Evolutionary conservation across 2,888 invertebrate species (phyloP), one percentile per base, ranked within the genome.

Genomic region (Choristoneura rosaceana): DNA sequence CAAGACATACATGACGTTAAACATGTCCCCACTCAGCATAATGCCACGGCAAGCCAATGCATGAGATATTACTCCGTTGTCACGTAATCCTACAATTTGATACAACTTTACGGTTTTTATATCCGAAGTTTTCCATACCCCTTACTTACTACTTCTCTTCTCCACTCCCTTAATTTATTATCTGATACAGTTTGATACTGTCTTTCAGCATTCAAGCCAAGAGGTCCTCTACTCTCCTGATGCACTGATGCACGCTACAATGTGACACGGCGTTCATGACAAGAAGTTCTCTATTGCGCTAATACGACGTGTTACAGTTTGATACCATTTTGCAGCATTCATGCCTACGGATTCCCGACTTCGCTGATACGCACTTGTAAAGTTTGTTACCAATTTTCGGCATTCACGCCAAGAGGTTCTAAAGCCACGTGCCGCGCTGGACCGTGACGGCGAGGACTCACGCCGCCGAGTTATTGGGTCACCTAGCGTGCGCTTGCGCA

Each of bases 371-470:
- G 52, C 52, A 52, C 52, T 52, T 15, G 17, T 17, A 17, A 4
- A 17, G 8, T 55, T 25, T 12, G 25, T 4, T 17, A 12, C 25
- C 15, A 15, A 58, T 69, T 69, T 62, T 34, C 33, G 52, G 55
- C 55, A 55, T 69, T 50, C 10, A 58, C 14, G 14, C 52, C n/a
- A 63, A 55, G 55, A 55, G 41, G 55, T 15, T 61, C 61, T 50
- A 9, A 43, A 55, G 76, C 79, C 93, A 92, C 92, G 93, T 92
- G 93, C 85, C 91, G 87, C 92, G 80, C 70, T 86, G 86, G 87
- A 90, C 86, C 92, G 90, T 83, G 79, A 90, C 91, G 85, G 74
- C 52, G 79, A 82, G 80, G 83, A 81, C 80, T 78, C 68, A 70
- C 68, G 66, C 25, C 52, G 64, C 59, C 68, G 64, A 33, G 73